Conservation (phyloP, 1,140 invertebrate genomes). For the Papilio xuthus region DNA sequence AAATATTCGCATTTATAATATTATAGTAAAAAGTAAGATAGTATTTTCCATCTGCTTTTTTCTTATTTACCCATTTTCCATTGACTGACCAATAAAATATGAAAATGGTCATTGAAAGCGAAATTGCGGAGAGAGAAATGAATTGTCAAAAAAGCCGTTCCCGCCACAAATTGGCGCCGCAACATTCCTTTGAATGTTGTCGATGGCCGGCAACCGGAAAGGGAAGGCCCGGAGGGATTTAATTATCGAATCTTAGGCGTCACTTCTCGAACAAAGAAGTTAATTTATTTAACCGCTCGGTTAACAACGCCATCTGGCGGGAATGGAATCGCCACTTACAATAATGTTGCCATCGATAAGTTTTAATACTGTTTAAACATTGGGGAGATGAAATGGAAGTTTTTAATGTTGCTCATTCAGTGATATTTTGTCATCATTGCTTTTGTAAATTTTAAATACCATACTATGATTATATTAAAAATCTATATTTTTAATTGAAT, state of each 20-base stretch:
- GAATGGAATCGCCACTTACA: slow-evolving; percentile 24
- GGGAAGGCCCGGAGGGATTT: slow-evolving; percentile 4
- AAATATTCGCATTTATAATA: too few relatives aligned
- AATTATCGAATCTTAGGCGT: slow-evolving; percentile 22
- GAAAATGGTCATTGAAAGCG: background rate
- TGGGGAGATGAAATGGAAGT: background rate
- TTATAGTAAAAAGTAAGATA: too few relatives aligned
- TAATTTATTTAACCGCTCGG: slow-evolving; percentile 25
- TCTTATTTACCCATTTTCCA: background rate
- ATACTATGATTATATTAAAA: background rate
- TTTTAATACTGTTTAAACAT: slow-evolving; percentile 19
- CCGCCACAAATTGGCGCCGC: slow-evolving; percentile 14
- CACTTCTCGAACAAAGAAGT: slow-evolving; percentile 7
- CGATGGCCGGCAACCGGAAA: background rate
- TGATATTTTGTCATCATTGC: background rate
- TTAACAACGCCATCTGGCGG: slow-evolving; percentile 20
- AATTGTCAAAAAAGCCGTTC: slow-evolving; percentile 19
- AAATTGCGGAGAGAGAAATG: background rate
- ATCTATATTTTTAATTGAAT: background rate
- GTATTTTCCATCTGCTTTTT: background rate
- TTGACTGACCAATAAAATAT: background rate
- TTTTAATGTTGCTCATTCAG: background rate
- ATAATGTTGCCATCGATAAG: slow-evolving; percentile 5
- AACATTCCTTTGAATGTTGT: slow-evolving; percentile 10
- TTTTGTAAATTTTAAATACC: background rate